Conservation (phyloP, 2,888 invertebrate species). For the Crematogaster levior region DNA sequence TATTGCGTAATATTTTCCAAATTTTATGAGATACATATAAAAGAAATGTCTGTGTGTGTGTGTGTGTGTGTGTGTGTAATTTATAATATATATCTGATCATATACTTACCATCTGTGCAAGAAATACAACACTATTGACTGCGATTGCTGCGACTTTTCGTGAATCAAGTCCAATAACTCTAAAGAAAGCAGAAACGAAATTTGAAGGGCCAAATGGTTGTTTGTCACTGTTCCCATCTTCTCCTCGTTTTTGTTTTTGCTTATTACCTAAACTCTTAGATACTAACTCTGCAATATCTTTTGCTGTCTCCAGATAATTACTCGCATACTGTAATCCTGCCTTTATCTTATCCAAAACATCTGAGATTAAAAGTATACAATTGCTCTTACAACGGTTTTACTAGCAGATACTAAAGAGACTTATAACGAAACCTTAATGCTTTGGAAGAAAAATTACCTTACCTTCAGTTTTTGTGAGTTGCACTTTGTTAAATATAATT, state of each 20-base stretch:
- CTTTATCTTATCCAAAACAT: conserved; percentile 86
- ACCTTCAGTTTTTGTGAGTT: conserved; percentile 70
- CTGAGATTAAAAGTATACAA: conserved; percentile 58
- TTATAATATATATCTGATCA: background rate
- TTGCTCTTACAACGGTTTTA: background rate
- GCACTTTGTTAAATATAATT: background rate
- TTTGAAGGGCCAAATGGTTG: conserved; percentile 70
- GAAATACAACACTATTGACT: conserved; percentile 93
- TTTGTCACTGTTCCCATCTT: conserved; percentile 63
- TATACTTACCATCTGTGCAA: conserved; percentile 92
- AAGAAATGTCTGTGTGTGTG: background rate
- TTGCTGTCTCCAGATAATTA: conserved; percentile 86
- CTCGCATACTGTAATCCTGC: conserved; percentile 86
- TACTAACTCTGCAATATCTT: conserved; percentile 88
- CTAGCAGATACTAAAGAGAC: background rate
- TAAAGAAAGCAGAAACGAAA: conserved; percentile 88
- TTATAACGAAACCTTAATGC: background rate
- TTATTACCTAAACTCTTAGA: conserved; percentile 86
- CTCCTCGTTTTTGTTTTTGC: conserved; percentile 72
- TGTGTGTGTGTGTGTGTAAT: too few species aligned
- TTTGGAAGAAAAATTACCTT: background rate
- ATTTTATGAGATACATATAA: background rate
- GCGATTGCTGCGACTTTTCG: conserved; percentile 93
- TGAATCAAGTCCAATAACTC: conserved; percentile 91
- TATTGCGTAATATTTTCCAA: background rate